Evolutionary conservation across 1,140 invertebrate species (phyloP).

Genomic region (Temnothorax curvispinosus): DNA sequence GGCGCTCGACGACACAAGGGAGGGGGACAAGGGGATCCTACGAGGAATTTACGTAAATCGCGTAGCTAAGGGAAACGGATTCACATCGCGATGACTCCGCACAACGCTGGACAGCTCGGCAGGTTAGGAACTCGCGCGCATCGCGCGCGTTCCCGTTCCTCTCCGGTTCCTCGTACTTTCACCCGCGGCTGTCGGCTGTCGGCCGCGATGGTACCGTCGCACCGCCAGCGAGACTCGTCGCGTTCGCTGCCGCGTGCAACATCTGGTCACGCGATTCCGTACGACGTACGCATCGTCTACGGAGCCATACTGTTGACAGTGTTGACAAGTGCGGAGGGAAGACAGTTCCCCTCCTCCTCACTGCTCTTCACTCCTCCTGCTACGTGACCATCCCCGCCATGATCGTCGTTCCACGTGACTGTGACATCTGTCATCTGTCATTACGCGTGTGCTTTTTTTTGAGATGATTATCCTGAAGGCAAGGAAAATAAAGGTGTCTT

Average conservation of each 20-base stretch:
- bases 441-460: too few species aligned
- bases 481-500: too few species aligned
- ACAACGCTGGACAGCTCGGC: constrained; percentile 21
- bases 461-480: too few species aligned
- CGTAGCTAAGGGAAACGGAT: background rate
- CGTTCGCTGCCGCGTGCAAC: constrained; percentile 5
- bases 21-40: background rate
- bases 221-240: constrained; percentile 1
- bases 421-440: too few species aligned
- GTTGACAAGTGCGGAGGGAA: constrained; percentile 37
- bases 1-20: background rate
- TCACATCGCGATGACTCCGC: constrained; percentile 44
- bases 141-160: background rate
- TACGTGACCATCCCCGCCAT: background rate
- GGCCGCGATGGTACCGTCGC: background rate
- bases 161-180: background rate
- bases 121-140: constrained; percentile 57
- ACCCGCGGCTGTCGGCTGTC: background rate
- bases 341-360: background rate
- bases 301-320: constrained; percentile 50
- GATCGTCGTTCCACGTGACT: too few species aligned
- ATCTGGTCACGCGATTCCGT: constrained; percentile 23
- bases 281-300: background rate
- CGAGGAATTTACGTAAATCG: background rate
- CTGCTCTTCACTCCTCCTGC: background rate